Conservation (phyloP, 2,888 invertebrate species). For the Apeira syringaria region DNA sequence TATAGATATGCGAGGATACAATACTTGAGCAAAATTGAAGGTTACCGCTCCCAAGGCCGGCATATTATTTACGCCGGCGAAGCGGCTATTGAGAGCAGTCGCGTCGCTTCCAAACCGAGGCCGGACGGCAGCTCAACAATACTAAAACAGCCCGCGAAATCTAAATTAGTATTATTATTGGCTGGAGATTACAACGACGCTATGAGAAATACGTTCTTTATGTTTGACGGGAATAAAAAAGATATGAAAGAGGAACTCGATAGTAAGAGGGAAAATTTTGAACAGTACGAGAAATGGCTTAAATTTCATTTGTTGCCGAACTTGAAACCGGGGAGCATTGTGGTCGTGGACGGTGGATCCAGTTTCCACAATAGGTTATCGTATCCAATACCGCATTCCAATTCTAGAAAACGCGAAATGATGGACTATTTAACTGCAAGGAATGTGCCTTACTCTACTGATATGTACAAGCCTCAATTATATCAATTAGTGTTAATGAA, state of each 20-base stretch:
- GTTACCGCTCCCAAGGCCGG: constrained; percentile 37
- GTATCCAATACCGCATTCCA: constrained; percentile 39
- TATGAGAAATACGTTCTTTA: constrained; percentile 35
- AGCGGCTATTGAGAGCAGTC: constrained; percentile 36
- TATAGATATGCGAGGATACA: constrained; percentile 38
- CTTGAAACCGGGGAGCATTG: constrained; percentile 39
- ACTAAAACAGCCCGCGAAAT: constrained; percentile 42
- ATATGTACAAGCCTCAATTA: constrained; percentile 42
- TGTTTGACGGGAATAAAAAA: constrained; percentile 39
- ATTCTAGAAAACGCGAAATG: constrained; percentile 41
- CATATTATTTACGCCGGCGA: constrained; percentile 42
- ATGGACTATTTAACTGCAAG: constrained; percentile 41
- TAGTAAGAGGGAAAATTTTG: constrained; percentile 36
- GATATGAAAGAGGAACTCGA: constrained; percentile 40
- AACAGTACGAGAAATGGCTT: constrained; percentile 42
- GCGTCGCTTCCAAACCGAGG: constrained; percentile 39
- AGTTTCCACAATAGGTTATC: constrained; percentile 38
- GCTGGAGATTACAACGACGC: constrained; percentile 38
- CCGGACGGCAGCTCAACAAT: constrained; percentile 38
- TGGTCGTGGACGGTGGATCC: constrained; percentile 39
- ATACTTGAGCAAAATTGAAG: constrained; percentile 40
- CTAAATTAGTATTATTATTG: constrained; percentile 35
- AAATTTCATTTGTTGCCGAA: constrained; percentile 38
- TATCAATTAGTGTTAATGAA: constrained; percentile 39
- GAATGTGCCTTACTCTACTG: constrained; percentile 37